Percentiles rank a stretch among this genome's conserved stretches.
These are phyloP conservation scores for Pterobdella sp. DNA, from an alignment of 2,888 invertebrate genomes.

Conservation along the genomic window DNA sequence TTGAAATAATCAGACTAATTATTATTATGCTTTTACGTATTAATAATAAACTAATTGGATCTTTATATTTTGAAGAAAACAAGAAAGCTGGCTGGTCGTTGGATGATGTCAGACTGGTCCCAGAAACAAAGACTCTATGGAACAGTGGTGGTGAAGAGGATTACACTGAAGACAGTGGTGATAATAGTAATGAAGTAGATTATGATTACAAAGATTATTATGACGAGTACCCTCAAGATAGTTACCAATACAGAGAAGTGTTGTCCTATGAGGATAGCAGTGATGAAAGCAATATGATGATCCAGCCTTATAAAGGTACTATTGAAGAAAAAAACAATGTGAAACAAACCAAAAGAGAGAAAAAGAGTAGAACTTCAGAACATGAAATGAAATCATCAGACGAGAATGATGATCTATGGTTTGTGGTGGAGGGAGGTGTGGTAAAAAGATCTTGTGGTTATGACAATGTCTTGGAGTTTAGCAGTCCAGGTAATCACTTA, in stretches of 20 bases:
- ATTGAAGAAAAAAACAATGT: background rate
- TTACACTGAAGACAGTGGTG: background rate
- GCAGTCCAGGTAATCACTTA: slow-evolving; percentile 42
- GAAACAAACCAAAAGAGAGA: too few species aligned
- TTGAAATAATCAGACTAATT: too few species aligned
- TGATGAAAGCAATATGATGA: background rate
- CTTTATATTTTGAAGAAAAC: too few species aligned
- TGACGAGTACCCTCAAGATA: too few species aligned
- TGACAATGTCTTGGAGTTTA: slow-evolving; percentile 24
- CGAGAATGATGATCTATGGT: background rate
- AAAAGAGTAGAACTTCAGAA: too few species aligned
- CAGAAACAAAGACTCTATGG: background rate
- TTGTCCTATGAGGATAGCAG: background rate
- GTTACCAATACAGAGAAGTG: too few species aligned
- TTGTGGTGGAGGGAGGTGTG: background rate
- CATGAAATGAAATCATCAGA: too few species aligned
- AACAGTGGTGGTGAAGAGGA: background rate
- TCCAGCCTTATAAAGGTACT: background rate
- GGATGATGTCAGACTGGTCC: slow-evolving; percentile 9
- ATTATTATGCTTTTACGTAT: too few species aligned
- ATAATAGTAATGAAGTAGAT: background rate
- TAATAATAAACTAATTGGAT: too few species aligned
- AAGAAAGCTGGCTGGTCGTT: background rate
- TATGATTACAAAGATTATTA: background rate
- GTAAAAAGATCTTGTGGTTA: background rate